Percentiles rank a stretch among this genome's conserved stretches.
These are phyloP conservation scores for Mamestra configurata DNA, from an alignment of 1,140 invertebrate species.

Conservation along the genomic window DNA sequence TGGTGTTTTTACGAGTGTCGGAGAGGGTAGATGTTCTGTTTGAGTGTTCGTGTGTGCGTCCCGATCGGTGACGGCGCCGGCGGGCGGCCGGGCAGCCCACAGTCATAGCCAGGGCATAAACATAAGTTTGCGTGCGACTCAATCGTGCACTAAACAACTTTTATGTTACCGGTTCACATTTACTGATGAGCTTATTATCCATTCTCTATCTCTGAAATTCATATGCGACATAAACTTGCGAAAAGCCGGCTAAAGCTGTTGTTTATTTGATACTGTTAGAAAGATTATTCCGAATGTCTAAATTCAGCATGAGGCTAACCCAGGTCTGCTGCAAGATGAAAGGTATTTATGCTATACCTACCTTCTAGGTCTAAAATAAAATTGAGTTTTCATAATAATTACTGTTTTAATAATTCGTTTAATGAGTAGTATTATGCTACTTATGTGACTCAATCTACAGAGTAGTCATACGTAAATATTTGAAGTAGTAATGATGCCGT, in stretches of 20 bases:
- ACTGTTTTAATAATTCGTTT: neutral
- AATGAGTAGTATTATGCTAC: neutral
- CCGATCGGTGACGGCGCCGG: neutral
- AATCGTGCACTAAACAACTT: constrained; percentile 1
- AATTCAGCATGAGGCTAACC: too few species aligned
- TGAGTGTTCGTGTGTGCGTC: constrained; percentile 38
- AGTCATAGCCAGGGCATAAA: constrained; percentile 13
- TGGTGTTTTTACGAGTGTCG: constrained; percentile 47
- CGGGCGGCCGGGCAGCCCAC: neutral
- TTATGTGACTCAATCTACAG: constrained; percentile 10
- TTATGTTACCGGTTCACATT: constrained; percentile 38
- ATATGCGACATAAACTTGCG: constrained; percentile 1
- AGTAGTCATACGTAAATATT: constrained; percentile 47
- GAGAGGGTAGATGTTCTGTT: constrained; percentile 37
- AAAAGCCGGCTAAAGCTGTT: neutral
- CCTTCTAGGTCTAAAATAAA: neutral
- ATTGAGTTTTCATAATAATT: neutral
- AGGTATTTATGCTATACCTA: too few species aligned
- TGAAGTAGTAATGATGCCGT: constrained; percentile 39
- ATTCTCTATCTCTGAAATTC: constrained; percentile 1
- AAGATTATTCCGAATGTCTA: neutral
- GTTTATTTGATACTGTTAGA: neutral
- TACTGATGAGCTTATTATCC: constrained; percentile 12
- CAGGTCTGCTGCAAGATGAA: too few species aligned
- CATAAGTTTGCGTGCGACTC: constrained; percentile 44